Conservation (phyloP, 2,113 vertebrate species). For the Falco punctatus region DNA sequence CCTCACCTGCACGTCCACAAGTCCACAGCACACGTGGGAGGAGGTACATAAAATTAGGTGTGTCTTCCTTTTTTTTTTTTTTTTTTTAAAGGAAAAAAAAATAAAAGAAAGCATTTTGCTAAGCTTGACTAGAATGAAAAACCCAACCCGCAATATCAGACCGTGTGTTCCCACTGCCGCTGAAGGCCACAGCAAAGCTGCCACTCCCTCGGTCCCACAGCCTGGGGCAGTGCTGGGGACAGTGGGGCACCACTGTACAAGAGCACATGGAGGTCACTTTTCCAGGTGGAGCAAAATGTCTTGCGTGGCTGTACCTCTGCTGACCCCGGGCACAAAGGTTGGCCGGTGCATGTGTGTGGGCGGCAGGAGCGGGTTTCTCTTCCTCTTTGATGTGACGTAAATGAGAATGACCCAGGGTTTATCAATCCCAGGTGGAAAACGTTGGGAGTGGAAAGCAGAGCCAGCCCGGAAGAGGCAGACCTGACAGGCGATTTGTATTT, state of each 20-base stretch:
- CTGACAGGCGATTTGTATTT: rapidly evolving
- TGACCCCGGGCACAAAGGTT: background rate
- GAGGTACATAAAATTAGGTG: background rate
- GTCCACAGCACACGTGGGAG: rapidly evolving
- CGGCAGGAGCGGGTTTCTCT: rapidly evolving
- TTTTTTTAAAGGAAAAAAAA: too few species aligned
- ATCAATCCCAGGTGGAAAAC: background rate
- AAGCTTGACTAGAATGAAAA: background rate
- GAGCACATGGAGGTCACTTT: too few species aligned
- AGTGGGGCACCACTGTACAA: too few species aligned
- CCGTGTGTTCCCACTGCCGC: rapidly evolving
- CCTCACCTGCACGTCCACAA: rapidly evolving
- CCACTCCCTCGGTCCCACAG: rapidly evolving
- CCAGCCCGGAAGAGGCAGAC: background rate
- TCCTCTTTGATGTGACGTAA: background rate
- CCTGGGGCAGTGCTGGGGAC: background rate
- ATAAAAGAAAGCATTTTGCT: background rate
- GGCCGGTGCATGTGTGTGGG: background rate
- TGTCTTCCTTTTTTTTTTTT: background rate
- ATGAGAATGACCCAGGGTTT: background rate
- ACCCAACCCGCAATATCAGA: rapidly evolving
- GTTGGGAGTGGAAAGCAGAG: background rate
- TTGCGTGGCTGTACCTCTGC: rapidly evolving
- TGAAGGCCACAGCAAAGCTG: background rate
- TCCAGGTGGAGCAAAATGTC: background rate